phyloP scores from a whole-genome alignment of 2,888 invertebrate species.

The Lycocerus yunnanus region DNA sequence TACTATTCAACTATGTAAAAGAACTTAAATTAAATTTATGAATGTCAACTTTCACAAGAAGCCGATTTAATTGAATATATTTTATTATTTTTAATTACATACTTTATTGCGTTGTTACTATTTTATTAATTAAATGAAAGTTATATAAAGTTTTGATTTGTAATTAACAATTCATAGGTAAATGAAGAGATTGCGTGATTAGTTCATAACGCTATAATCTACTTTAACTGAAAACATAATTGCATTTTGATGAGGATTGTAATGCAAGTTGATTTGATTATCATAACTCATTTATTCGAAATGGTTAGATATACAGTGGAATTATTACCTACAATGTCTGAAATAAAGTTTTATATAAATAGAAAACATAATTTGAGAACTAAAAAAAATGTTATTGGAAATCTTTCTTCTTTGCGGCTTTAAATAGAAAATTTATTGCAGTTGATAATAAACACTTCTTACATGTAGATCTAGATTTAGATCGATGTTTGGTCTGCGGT shows the following conservation, averaged over 20 bases:
- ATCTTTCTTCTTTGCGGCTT: neutral
- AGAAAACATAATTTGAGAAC: neutral
- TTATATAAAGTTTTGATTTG: neutral
- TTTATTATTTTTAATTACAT: too few relatives aligned
- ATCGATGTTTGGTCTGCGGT: slow-evolving; percentile 45
- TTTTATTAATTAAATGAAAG: neutral
- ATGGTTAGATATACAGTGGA: neutral
- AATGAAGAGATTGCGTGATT: neutral
- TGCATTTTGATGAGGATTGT: neutral
- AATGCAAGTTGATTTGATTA: neutral
- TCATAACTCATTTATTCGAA: neutral
- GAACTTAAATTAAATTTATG: neutral
- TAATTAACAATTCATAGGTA: neutral
- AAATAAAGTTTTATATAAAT: neutral
- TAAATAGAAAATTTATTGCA: neutral
- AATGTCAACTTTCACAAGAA: neutral
- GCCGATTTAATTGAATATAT: too few relatives aligned
- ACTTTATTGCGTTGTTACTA: too few relatives aligned
- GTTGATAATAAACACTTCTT: slow-evolving; percentile 12
- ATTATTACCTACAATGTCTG: neutral
- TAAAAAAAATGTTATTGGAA: neutral
- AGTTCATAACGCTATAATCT: neutral
- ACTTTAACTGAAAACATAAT: neutral
- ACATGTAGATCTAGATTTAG: slow-evolving; percentile 26
- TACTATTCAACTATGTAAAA: neutral